A percentile compares a stretch with the other conserved stretches of the same genome.
Evolutionary conservation across 2,113 vertebrate genomes (phyloP).

Genomic region (Oryctolagus cuniculus): DNA sequence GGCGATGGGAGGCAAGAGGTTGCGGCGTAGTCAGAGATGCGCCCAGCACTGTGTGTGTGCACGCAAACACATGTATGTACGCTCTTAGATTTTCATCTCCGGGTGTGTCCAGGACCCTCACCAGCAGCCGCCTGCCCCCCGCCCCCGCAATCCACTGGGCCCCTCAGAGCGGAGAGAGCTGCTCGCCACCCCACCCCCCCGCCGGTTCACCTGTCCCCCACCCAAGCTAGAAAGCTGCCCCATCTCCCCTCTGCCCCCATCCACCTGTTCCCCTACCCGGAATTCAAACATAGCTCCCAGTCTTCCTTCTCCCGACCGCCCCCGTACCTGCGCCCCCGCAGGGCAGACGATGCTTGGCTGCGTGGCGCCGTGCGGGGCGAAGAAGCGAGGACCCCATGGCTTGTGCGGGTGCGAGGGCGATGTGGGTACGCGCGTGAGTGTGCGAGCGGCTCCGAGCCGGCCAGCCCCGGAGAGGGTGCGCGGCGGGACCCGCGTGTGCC

Average conservation of each 20-base stretch:
- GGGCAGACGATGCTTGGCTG: constrained; percentile 48
- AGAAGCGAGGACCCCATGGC: constrained; percentile 35
- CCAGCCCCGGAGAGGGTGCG: constrained; percentile 57
- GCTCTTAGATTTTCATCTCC: not conserved
- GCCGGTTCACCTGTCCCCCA: not conserved
- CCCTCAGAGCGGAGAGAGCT: not conserved
- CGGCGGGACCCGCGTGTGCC: constrained; percentile 52
- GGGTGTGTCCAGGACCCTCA: constrained; percentile 25
- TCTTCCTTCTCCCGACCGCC: not conserved
- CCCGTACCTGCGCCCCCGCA: constrained; percentile 75
- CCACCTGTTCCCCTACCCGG: constrained; percentile 61
- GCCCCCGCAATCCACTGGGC: not conserved
- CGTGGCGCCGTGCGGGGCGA: constrained; percentile 10
- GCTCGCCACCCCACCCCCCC: not conserved
- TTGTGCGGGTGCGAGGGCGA: not conserved
- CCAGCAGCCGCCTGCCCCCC: not conserved
- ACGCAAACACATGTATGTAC: not conserved
- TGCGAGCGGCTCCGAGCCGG: constrained; percentile 28
- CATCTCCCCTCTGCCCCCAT: not conserved
- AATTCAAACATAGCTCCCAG: constrained; percentile 62
- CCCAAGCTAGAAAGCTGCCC: not conserved
- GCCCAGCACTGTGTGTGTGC: not conserved
- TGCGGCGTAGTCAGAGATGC: not conserved
- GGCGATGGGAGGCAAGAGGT: not conserved
- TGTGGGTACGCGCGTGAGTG: constrained; percentile 30